phyloP scores from a whole-genome alignment of 2,113 vertebrate species.

The Rostratula benghalensis region DNA sequence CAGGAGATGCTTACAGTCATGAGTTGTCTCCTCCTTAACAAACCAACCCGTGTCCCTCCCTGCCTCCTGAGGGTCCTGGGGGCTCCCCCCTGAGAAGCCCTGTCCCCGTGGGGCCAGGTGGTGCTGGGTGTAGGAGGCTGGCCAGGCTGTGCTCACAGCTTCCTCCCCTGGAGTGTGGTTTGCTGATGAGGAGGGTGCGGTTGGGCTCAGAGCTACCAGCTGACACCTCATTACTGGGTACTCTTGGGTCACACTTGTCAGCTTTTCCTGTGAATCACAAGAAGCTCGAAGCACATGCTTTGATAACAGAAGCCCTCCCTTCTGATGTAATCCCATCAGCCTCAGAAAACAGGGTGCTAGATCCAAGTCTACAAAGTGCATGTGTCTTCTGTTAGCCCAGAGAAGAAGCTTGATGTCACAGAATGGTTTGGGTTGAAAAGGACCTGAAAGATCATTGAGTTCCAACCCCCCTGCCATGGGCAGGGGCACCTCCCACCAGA shows the following conservation, averaged over 20 bases:
- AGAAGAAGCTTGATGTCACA: not conserved
- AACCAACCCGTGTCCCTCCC: rapidly evolving
- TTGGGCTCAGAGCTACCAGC: not conserved
- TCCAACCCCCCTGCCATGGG: not conserved
- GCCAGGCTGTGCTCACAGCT: not conserved
- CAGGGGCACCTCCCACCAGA: not conserved
- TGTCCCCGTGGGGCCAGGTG: rapidly evolving
- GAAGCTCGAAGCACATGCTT: rapidly evolving
- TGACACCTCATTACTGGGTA: not conserved
- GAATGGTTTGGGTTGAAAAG: not conserved
- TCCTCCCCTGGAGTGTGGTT: not conserved
- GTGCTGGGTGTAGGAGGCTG: rapidly evolving
- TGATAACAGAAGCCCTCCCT: not conserved
- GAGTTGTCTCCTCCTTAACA: not conserved
- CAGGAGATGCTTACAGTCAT: rapidly evolving
- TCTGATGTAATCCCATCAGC: not conserved
- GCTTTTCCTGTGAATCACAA: not conserved
- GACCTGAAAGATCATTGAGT: not conserved
- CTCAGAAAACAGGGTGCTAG: not conserved
- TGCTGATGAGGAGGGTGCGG: not conserved
- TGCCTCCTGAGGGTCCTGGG: not conserved
- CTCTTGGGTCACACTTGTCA: not conserved
- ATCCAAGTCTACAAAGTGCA: not conserved
- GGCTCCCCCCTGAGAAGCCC: rapidly evolving
- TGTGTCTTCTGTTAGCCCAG: not conserved